A percentile compares a stretch with the other conserved stretches of the same genome.
These are phyloP conservation scores for Stomorhina lunata DNA, from an alignment of 2,888 invertebrate species.

Conservation along the genomic window DNA sequence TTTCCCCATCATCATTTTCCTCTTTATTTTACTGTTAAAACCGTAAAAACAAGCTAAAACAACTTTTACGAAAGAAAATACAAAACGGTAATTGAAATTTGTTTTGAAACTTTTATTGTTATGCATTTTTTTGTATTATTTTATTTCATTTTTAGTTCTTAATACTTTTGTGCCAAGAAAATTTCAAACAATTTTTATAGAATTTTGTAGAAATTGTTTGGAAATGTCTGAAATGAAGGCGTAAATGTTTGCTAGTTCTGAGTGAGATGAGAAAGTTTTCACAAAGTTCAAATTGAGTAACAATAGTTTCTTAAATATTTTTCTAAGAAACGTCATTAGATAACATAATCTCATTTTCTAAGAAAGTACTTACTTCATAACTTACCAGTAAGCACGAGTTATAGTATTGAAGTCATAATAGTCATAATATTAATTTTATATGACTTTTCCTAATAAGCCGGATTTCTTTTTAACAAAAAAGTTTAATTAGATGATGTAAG, in stretches of 20 bases:
- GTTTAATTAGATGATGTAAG: too few species aligned
- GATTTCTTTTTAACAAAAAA: too few species aligned
- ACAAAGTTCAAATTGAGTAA: too few species aligned
- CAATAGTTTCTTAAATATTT: too few species aligned
- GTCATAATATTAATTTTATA: too few species aligned
- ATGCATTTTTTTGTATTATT: not conserved
- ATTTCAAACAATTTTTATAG: not conserved
- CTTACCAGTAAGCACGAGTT: too few species aligned
- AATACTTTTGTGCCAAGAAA: not conserved
- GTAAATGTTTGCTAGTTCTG: not conserved
- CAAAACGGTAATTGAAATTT: conserved; percentile 45
- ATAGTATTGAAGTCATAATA: too few species aligned
- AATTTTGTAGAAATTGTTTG: not conserved
- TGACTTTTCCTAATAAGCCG: too few species aligned
- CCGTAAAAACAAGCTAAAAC: not conserved
- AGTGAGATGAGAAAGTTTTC: too few species aligned
- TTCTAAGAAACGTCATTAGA: too few species aligned
- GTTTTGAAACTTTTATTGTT: not conserved
- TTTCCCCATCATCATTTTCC: not conserved
- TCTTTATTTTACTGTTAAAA: not conserved
- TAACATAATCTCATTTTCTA: too few species aligned
- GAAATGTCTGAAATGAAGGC: not conserved
- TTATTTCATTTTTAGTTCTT: not conserved
- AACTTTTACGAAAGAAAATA: not conserved
- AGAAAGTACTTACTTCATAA: too few species aligned